These are phyloP conservation scores for Laspeyria flexula DNA, from an alignment of 2,888 invertebrate species.

Conservation along the genomic window DNA sequence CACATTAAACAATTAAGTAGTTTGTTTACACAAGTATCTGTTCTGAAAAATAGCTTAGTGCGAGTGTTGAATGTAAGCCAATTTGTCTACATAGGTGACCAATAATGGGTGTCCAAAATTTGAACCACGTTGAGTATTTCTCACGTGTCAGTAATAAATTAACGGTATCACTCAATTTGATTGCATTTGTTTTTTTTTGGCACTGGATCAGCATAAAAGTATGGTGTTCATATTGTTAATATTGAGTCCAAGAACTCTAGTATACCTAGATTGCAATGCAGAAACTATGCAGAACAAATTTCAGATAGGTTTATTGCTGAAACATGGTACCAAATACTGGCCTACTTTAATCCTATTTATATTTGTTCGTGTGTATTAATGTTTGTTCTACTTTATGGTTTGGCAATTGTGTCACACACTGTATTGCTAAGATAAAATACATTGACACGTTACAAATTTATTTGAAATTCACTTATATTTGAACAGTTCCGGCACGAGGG, in stretches of 20 bases:
- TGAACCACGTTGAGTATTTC: constrained; percentile 15
- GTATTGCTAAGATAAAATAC: not conserved
- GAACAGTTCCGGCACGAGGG: no score
- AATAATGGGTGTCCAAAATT: constrained; percentile 28
- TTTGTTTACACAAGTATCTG: constrained; percentile 10
- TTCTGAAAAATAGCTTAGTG: constrained; percentile 10
- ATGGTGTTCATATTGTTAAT: no score
- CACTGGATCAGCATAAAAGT: constrained; percentile 6
- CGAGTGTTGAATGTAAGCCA: constrained; percentile 34
- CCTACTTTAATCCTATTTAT: constrained; percentile 6
- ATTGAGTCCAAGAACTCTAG: not conserved
- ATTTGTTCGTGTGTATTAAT: constrained; percentile 1
- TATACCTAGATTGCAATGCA: not conserved
- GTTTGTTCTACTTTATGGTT: not conserved
- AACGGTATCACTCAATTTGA: constrained; percentile 24
- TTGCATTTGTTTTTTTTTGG: constrained; percentile 25
- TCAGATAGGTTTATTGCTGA: constrained; percentile 5
- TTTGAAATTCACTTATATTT: no score
- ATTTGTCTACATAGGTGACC: constrained; percentile 29
- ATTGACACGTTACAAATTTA: no score
- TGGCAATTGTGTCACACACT: not conserved
- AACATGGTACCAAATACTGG: constrained; percentile 2
- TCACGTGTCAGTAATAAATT: constrained; percentile 27
- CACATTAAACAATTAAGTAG: constrained; percentile 14
- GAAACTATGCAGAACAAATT: not conserved